A percentile compares a stretch with the other conserved stretches of the same genome.
Evolutionary conservation across 2,797 vertebrate species (phyloP).

Genomic region (Bovichtus variegatus): DNA sequence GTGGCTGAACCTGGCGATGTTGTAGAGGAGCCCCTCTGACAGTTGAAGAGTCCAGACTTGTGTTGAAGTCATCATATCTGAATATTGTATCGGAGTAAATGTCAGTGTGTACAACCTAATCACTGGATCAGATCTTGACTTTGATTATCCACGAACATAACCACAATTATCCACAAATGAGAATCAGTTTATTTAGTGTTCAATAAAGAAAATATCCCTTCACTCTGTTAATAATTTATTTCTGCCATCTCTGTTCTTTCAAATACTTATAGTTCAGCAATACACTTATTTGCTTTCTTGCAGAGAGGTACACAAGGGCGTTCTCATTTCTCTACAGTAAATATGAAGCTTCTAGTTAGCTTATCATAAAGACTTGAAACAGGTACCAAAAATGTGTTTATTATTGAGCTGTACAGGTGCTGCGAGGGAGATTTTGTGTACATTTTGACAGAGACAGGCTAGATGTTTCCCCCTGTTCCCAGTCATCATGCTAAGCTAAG

Average conservation of each 20-base stretch:
- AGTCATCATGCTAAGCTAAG: too few species aligned
- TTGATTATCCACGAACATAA: constrained; percentile 16
- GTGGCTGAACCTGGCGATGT: constrained; percentile 67
- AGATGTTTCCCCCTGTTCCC: too few species aligned
- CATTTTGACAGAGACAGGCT: too few species aligned
- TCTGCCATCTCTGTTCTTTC: background rate
- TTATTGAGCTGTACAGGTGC: too few species aligned
- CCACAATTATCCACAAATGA: constrained; percentile 1
- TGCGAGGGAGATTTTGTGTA: too few species aligned
- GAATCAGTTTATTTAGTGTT: background rate
- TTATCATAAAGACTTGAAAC: too few species aligned
- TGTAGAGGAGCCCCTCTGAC: constrained; percentile 46
- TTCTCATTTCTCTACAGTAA: background rate
- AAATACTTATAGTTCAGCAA: background rate
- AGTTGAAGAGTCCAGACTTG: constrained; percentile 5
- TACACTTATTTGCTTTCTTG: background rate
- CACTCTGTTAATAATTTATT: background rate
- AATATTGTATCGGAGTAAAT: background rate
- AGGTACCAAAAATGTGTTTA: too few species aligned
- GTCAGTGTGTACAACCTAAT: background rate
- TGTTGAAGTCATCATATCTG: constrained; percentile 5
- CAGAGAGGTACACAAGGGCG: background rate
- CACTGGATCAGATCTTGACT: background rate
- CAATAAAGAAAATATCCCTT: background rate
- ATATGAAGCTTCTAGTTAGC: too few species aligned